These are phyloP conservation scores for Microctenopoma lineatum DNA, from an alignment of 2,797 vertebrate species.

Conservation along the genomic window DNA sequence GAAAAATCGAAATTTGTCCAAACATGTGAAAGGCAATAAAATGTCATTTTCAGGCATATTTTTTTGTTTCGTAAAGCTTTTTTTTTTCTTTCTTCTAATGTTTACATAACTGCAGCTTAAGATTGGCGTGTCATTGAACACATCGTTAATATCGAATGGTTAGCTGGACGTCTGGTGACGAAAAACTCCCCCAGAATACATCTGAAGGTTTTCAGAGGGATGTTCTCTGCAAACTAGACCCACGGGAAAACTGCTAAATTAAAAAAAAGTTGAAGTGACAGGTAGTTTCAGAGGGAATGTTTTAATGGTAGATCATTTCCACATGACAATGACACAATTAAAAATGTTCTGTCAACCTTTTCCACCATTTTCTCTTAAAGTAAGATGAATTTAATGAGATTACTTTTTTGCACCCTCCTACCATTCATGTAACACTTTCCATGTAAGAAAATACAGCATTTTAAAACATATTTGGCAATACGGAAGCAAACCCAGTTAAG, in stretches of 20 bases:
- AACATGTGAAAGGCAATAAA: not conserved
- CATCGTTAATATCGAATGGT: too few relatives aligned
- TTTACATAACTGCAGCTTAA: not conserved
- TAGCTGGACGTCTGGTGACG: too few relatives aligned
- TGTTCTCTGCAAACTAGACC: too few relatives aligned
- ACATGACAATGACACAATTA: conserved; percentile 83
- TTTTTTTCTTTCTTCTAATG: not conserved
- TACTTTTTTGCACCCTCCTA: conserved; percentile 61
- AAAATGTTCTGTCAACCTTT: conserved; percentile 78
- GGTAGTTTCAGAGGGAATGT: conserved; percentile 84
- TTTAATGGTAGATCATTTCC: conserved; percentile 87
- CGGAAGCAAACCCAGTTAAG: conserved; percentile 82
- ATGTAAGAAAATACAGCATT: conserved; percentile 87
- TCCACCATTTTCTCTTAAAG: conserved; percentile 73
- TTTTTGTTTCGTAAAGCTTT: not conserved
- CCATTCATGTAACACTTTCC: conserved; percentile 83
- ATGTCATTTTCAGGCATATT: not conserved
- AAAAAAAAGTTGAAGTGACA: conserved; percentile 48
- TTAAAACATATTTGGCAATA: conserved; percentile 86
- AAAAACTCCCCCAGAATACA: too few relatives aligned
- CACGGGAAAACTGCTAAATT: too few relatives aligned
- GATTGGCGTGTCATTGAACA: not conserved
- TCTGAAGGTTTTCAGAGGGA: too few relatives aligned
- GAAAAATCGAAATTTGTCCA: not conserved
- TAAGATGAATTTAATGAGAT: conserved; percentile 70